These are phyloP conservation scores for Gymnocheta viridis DNA, from an alignment of 2,888 invertebrate genomes.

Conservation along the genomic window DNA sequence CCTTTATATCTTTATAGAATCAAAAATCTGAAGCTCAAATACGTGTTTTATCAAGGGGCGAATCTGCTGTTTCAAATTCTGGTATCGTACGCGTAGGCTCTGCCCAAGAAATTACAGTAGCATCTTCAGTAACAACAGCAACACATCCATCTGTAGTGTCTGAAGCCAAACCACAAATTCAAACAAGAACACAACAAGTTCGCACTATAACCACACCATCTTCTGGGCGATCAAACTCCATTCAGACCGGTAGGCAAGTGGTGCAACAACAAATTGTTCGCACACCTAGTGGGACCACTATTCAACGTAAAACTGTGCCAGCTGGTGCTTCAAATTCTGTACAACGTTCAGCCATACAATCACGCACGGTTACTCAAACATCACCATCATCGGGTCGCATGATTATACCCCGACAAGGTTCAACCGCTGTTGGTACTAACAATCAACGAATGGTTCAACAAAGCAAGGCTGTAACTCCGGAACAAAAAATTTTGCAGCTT, in stretches of 20 bases:
- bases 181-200: conserved; percentile 59
- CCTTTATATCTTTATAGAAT: conserved; percentile 72
- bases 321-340: conserved; percentile 34
- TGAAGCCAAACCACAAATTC: conserved; percentile 52
- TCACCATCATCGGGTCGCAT: conserved; percentile 76
- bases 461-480: conserved; percentile 79
- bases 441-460: conserved; percentile 56
- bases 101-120: conserved; percentile 47
- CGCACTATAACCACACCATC: conserved; percentile 33
- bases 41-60: conserved; percentile 80
- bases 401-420: conserved; percentile 75
- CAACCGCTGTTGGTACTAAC: conserved; percentile 48
- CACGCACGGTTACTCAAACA: conserved; percentile 72
- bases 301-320: conserved; percentile 73
- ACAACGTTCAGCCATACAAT: conserved; percentile 71
- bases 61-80: conserved; percentile 76
- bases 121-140: conserved; percentile 40
- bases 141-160: conserved; percentile 42
- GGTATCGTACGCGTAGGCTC: conserved; percentile 79
- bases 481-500: conserved; percentile 82
- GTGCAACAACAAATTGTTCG: conserved; percentile 70
- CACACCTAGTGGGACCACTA: conserved; percentile 67
- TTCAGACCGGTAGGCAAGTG: conserved; percentile 57
- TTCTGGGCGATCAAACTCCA: conserved; percentile 64
- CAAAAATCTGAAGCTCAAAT: conserved; percentile 80